Evolutionary conservation across 2,113 vertebrate genomes (phyloP).

Genomic region (Thamnophis sirtalis): DNA sequence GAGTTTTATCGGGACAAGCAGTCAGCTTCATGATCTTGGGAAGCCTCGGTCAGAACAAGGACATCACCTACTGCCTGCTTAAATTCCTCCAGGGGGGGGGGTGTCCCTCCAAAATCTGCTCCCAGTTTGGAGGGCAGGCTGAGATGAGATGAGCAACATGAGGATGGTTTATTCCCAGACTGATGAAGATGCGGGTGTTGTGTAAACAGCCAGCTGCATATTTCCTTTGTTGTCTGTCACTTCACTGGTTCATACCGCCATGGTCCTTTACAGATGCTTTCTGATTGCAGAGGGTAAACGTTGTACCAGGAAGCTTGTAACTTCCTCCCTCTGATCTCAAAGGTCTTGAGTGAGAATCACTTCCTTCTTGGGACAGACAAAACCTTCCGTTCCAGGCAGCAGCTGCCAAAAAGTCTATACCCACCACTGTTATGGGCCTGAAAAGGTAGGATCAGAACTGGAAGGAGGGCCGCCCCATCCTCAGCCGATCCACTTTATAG

Average conservation of each 20-base stretch:
- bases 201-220: background rate
- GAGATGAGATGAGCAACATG: background rate
- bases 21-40: too few relatives aligned
- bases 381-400: background rate
- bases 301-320: background rate
- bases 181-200: background rate
- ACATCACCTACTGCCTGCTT: background rate
- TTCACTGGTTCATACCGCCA: background rate
- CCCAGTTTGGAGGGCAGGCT: background rate
- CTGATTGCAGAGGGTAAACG: background rate
- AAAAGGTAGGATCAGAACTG: background rate
- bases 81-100: background rate
- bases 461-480: background rate
- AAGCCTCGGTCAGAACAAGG: background rate
- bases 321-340: background rate
- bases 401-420: background rate
- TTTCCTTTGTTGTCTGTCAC: background rate
- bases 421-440: background rate
- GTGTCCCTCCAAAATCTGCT: background rate
- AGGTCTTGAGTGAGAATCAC: background rate
- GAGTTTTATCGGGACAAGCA: too few relatives aligned
- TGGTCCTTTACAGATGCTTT: background rate
- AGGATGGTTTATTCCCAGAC: background rate
- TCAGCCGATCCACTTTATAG: constrained; percentile 13
- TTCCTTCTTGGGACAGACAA: background rate